A percentile compares a stretch with the other conserved stretches of the same genome.
Evolutionary conservation across 2,797 vertebrate species (phyloP).

Genomic region (Aldrovandia affinis): DNA sequence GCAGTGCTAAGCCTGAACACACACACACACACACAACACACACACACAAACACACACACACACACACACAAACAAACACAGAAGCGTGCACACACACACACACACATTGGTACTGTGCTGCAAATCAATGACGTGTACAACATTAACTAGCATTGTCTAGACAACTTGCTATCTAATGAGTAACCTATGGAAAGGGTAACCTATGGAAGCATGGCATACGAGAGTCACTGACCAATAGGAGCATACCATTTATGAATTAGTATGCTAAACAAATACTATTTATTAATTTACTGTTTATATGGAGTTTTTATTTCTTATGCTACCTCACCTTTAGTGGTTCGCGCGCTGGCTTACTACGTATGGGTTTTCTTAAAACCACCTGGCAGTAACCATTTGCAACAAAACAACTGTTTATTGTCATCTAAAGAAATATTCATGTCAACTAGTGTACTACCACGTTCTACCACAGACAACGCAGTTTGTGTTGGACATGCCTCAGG

Average conservation of each 20-base stretch:
- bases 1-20: constrained; percentile 47
- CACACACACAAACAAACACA: constrained; percentile 8
- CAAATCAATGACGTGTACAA: constrained; percentile 52
- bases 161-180: too few relatives aligned
- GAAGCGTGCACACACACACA: constrained; percentile 39
- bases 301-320: neutral
- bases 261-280: too few relatives aligned
- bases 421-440: neutral
- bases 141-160: constrained; percentile 37
- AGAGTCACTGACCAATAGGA: too few relatives aligned
- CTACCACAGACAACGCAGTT: neutral
- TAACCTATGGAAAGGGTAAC: too few relatives aligned
- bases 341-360: neutral
- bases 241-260: too few relatives aligned
- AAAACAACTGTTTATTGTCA: neutral
- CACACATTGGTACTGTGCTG: constrained; percentile 49
- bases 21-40: constrained; percentile 29
- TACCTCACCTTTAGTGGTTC: neutral
- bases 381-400: neutral
- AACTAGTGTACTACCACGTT: neutral
- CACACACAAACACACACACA: constrained; percentile 19
- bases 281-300: neutral
- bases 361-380: neutral
- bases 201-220: too few relatives aligned
- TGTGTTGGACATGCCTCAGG: neutral